phyloP scores from a whole-genome alignment of 2,888 invertebrate species.

The Argyresthia goedartella region DNA sequence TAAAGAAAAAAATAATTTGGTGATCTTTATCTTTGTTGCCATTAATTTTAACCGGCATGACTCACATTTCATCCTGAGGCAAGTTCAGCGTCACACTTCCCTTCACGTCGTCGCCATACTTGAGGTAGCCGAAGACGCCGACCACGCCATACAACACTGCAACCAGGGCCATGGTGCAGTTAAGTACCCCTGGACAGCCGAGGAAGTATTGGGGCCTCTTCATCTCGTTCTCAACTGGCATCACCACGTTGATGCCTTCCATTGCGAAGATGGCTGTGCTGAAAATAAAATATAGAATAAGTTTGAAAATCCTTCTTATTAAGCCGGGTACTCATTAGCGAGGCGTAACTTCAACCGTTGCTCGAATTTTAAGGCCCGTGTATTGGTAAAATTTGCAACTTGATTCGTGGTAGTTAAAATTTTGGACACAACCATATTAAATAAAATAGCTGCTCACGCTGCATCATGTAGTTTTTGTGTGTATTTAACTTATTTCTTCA shows the following conservation, averaged over 20 bases:
- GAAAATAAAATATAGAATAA: slow-evolving; percentile 15
- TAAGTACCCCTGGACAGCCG: slow-evolving; percentile 86
- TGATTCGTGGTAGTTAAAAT: too few relatives aligned
- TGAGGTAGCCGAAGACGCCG: slow-evolving; percentile 90
- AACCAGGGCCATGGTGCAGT: slow-evolving; percentile 87
- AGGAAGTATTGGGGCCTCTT: slow-evolving; percentile 82
- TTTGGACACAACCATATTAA: too few relatives aligned
- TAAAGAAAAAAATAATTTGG: too few relatives aligned
- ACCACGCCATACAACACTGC: slow-evolving; percentile 81
- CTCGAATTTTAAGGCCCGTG: too few relatives aligned
- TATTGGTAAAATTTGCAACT: too few relatives aligned
- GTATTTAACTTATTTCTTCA: too few relatives aligned
- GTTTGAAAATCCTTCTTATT: neutral
- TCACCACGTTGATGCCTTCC: slow-evolving; percentile 94
- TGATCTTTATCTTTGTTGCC: too few relatives aligned
- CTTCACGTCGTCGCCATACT: slow-evolving; percentile 78
- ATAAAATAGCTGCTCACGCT: too few relatives aligned
- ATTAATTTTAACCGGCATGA: slow-evolving; percentile 18
- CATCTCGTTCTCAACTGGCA: slow-evolving; percentile 96
- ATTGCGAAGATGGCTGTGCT: slow-evolving; percentile 97
- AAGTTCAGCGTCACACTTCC: slow-evolving; percentile 89
- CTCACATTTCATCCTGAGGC: slow-evolving; percentile 75
- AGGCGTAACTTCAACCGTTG: too few relatives aligned
- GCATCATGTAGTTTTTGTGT: too few relatives aligned
- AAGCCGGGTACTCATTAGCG: too few relatives aligned